These are phyloP conservation scores for Calcarius lapponicus DNA, from an alignment of 2,797 vertebrate genomes.

Conservation along the genomic window DNA sequence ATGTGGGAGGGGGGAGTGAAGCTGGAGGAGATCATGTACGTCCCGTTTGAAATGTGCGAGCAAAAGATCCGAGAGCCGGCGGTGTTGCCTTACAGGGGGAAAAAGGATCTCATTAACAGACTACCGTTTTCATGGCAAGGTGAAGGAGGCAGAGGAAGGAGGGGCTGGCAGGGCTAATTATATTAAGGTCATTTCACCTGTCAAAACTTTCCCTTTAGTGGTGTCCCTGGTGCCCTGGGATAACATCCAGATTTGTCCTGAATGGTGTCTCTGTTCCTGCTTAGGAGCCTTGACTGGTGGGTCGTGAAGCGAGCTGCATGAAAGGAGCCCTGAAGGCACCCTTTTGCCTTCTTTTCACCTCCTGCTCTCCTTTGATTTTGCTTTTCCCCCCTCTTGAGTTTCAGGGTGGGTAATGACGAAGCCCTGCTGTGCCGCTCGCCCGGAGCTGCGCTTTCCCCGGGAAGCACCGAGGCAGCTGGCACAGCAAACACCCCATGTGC, in stretches of 20 bases:
- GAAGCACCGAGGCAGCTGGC: not conserved
- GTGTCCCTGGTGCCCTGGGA: constrained; percentile 55
- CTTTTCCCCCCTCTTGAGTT: constrained; percentile 26
- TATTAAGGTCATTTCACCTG: constrained; percentile 67
- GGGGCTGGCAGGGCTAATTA: constrained; percentile 64
- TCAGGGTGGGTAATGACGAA: not conserved
- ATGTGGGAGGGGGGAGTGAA: not conserved
- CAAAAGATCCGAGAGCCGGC: not conserved
- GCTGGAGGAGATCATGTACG: not conserved
- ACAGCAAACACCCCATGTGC: fast-evolving
- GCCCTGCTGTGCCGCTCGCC: not conserved
- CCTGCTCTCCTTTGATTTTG: constrained; percentile 45
- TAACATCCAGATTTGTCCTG: constrained; percentile 47
- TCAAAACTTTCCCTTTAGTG: constrained; percentile 58
- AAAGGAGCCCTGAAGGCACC: constrained; percentile 60
- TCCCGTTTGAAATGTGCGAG: not conserved
- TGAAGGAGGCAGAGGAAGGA: constrained; percentile 69
- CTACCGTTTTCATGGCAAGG: constrained; percentile 56
- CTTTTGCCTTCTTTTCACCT: constrained; percentile 50
- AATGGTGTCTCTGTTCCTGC: constrained; percentile 61
- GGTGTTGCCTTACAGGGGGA: constrained; percentile 39
- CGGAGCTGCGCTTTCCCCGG: fast-evolving
- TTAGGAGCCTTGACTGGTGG: constrained; percentile 44
- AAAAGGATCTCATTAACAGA: constrained; percentile 41
- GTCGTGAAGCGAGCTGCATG: not conserved